Evolutionary conservation across 1,140 invertebrate genomes (phyloP).

Genomic region (Acromyrmex echinatior): DNA sequence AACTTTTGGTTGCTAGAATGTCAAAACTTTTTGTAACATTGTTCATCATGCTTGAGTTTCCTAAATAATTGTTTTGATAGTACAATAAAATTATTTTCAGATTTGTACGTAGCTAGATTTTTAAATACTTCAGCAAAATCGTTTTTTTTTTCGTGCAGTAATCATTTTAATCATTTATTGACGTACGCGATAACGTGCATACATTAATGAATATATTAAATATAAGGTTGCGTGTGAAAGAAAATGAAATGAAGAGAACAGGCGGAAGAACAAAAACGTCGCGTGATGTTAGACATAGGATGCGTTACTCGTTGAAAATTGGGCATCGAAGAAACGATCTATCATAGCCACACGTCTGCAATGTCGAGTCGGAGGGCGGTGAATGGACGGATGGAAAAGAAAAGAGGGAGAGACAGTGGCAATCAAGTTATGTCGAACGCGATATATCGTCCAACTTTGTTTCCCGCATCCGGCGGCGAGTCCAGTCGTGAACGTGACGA

Average conservation of each 20-base stretch:
- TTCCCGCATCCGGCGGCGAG: conserved; percentile 58
- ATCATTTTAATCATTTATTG: background rate
- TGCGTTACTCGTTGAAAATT: conserved; percentile 68
- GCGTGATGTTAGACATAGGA: conserved; percentile 48
- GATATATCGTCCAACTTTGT: conserved; percentile 68
- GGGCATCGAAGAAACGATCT: conserved; percentile 76
- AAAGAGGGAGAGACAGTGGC: conserved; percentile 68
- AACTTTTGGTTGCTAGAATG: too few relatives aligned
- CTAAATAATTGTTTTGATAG: too few relatives aligned
- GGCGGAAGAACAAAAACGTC: conserved; percentile 12
- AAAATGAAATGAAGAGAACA: conserved; percentile 7
- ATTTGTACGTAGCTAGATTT: too few relatives aligned
- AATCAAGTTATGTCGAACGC: conserved; percentile 78
- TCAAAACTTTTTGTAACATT: too few relatives aligned
- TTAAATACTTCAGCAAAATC: too few relatives aligned
- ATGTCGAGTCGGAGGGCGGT: conserved; percentile 27
- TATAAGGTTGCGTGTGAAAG: conserved; percentile 4
- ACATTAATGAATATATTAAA: background rate
- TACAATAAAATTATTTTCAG: too few relatives aligned
- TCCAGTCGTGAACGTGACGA: conserved; percentile 43
- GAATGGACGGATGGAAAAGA: conserved; percentile 59
- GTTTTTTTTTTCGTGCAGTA: background rate
- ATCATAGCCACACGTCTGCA: conserved; percentile 76
- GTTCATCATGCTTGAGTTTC: too few relatives aligned
- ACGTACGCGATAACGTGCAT: background rate